Conservation (phyloP, 2,113 vertebrate species). For the Ariopsis seemanni region DNA sequence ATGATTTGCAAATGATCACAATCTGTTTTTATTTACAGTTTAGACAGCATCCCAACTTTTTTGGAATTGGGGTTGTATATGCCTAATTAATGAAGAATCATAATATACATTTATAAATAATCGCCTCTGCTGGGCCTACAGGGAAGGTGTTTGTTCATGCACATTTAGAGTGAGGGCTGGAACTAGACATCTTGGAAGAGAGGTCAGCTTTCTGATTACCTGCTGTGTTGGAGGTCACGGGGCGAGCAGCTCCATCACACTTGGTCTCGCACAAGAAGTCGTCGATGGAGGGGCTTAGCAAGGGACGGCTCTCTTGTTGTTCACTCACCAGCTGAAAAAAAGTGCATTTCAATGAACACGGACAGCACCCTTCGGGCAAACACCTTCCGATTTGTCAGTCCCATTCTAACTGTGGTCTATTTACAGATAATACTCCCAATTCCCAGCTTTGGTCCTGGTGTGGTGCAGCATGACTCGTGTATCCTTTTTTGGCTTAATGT, state of each 20-base stretch:
- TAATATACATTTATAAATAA: neutral
- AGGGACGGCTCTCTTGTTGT: constrained; percentile 96
- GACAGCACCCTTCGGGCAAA: neutral
- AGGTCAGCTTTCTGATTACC: constrained; percentile 69
- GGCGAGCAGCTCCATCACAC: constrained; percentile 86
- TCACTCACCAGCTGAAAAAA: constrained; percentile 93
- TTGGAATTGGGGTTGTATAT: too few species aligned
- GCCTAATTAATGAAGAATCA: neutral
- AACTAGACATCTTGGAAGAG: neutral
- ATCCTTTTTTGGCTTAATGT: neutral
- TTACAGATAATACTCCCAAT: constrained; percentile 11
- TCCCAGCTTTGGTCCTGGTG: constrained; percentile 16
- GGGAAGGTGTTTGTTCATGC: neutral
- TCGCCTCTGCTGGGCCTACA: neutral
- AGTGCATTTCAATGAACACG: constrained; percentile 20
- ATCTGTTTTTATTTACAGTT: too few species aligned
- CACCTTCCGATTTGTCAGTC: constrained; percentile 26
- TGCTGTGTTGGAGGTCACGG: constrained; percentile 95
- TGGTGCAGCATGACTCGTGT: neutral
- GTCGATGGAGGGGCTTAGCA: constrained; percentile 96
- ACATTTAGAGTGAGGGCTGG: neutral
- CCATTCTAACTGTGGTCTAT: constrained; percentile 21
- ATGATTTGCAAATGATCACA: too few species aligned
- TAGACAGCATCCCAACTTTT: too few species aligned
- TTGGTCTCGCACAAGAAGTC: constrained; percentile 98